Base-by-base conservation (phyloP, 2,888 invertebrate genomes). In the Heterodera filipjevi region DNA sequence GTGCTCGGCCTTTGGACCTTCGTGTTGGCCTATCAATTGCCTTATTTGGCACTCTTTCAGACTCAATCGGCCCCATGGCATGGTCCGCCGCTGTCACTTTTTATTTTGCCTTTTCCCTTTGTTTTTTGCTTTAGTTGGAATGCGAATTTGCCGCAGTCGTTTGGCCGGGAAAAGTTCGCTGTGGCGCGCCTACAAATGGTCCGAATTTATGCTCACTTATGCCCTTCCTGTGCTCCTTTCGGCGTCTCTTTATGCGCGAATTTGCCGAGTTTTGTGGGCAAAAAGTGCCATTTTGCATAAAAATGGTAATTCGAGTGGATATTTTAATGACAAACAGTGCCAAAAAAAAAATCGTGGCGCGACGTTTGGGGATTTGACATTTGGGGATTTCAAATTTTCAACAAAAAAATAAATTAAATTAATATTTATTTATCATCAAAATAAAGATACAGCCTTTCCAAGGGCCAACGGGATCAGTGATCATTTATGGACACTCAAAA, bases 181-280 rank as follows among this genome's bases (percentile, higher is more conserved):
- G 49, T 78, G 78, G 78, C 46, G 59, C 27, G 73, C 71, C 33
- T 78, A 59, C 30, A 78, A 78, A 66, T 78, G 78, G 78, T 46
- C 66, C 16, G 78, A 78, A 76, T 72, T 78, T 33, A n/a, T 75
- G 22, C 35, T 78, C 46, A 75, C 77, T 64, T 78, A 78, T 30
- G 78, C 77, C 2, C 30, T 78, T 10, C 78, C 78, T 6, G 66
- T 72, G 32, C n/a, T 78, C 44, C 53, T 78, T 44, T 78, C 78
- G 44, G 78, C 70, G n/a, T 59, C 64, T 30, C 35, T 78, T 19
- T 78, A 78, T 33, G 66, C 78, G 32, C 72, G 66, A 59, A 78
- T 78, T 39, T 78, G 78, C 32, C 64, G 73, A 2, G 75, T 75
- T 12, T 53, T 78, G 22, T 78, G 78, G 78, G 66, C 66, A 33